Evolutionary conservation across 2,797 vertebrate species (phyloP).

Genomic region (Atherinosoma microstoma): DNA sequence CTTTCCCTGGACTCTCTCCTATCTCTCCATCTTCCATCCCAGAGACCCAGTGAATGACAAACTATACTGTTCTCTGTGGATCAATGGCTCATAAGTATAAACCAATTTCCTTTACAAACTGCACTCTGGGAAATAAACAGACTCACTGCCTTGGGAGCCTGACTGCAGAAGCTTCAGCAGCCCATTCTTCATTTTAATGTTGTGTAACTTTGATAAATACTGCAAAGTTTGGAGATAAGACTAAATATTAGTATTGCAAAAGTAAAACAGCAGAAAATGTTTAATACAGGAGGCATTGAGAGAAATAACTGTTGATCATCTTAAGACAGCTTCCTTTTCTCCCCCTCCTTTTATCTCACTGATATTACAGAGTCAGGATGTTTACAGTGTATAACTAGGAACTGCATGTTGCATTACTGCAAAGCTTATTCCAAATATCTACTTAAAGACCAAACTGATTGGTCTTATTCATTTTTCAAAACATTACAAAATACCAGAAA

Average conservation of each 20-base stretch:
- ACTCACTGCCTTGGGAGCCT: constrained; percentile 53
- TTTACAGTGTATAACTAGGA: not conserved
- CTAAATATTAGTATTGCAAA: constrained; percentile 45
- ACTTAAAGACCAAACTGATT: constrained; percentile 4
- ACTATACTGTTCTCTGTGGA: constrained; percentile 76
- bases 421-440: constrained; percentile 2
- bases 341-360: not conserved
- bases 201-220: constrained; percentile 54
- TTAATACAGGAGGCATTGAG: constrained; percentile 11
- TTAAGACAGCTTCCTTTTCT: not conserved
- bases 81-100: constrained; percentile 84
- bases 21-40: constrained; percentile 68
- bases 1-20: constrained; percentile 58
- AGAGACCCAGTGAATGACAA: constrained; percentile 73
- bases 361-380: not conserved
- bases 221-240: constrained; percentile 52
- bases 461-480: not conserved
- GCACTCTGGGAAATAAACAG: constrained; percentile 79
- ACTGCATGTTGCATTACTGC: not conserved
- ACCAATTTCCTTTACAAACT: constrained; percentile 81
- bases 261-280: constrained; percentile 34
- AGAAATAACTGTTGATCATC: constrained; percentile 8
- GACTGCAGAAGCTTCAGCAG: constrained; percentile 49
- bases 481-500: constrained; percentile 1
- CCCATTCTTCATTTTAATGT: constrained; percentile 70